phyloP scores from a whole-genome alignment of 2,113 vertebrate species.

The Pelecanoides urinatrix region DNA sequence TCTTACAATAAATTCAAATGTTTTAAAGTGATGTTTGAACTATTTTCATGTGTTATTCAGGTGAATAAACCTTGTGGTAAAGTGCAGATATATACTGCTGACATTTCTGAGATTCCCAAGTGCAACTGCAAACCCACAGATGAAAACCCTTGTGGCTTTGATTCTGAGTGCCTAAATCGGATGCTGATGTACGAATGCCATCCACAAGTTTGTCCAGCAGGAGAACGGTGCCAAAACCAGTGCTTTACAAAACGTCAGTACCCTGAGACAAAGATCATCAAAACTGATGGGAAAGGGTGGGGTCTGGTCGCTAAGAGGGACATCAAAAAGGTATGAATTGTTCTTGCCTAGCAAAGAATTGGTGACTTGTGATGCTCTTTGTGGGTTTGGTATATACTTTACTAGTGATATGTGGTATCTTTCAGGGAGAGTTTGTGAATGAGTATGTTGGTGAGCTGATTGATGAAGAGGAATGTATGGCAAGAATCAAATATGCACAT shows the following conservation, averaged over 20 bases:
- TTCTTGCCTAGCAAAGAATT: neutral
- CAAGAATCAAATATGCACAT: slow-evolving; percentile 89
- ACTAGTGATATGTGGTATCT: neutral
- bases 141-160: slow-evolving; percentile 90
- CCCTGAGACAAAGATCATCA: slow-evolving; percentile 94
- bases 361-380: accelerated
- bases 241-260: slow-evolving; percentile 96
- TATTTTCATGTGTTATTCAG: slow-evolving; percentile 61
- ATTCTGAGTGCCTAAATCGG: slow-evolving; percentile 95
- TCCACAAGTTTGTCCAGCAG: slow-evolving; percentile 91
- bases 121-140: slow-evolving; percentile 95
- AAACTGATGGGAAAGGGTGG: slow-evolving; percentile 94
- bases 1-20: neutral
- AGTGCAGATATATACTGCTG: slow-evolving; percentile 93
- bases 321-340: slow-evolving; percentile 88
- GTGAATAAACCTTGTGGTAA: slow-evolving; percentile 92
- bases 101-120: slow-evolving; percentile 95
- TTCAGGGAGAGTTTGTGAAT: slow-evolving; percentile 95
- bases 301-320: slow-evolving; percentile 89
- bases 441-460: slow-evolving; percentile 97
- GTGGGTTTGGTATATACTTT: neutral
- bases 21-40: neutral
- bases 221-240: slow-evolving; percentile 91
- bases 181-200: slow-evolving; percentile 99
- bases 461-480: slow-evolving; percentile 95